These are phyloP conservation scores for Prionailurus bengalensis DNA, from an alignment of 2,113 vertebrate genomes.

Conservation along the genomic window DNA sequence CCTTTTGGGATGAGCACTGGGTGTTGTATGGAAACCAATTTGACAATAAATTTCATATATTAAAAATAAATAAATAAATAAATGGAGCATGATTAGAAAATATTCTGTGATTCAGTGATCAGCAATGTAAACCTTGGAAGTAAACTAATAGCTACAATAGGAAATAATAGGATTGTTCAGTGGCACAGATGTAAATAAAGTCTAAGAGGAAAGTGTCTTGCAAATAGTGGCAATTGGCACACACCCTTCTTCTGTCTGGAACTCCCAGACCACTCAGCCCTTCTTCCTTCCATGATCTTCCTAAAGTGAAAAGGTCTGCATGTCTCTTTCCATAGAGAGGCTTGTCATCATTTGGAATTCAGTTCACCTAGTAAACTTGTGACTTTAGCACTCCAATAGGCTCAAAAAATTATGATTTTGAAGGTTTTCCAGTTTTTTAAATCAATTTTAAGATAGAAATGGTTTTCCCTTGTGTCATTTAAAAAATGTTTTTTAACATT, in stretches of 20 bases:
- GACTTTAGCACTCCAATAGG: not conserved
- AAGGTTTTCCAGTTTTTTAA: not conserved
- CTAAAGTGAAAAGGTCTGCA: not conserved
- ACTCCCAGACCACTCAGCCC: not conserved
- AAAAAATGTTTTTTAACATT: too few relatives aligned
- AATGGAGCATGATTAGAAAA: conserved; percentile 68
- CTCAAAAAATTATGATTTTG: not conserved
- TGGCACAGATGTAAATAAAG: not conserved
- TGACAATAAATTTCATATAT: too few relatives aligned
- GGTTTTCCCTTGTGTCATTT: not conserved
- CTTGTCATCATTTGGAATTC: not conserved
- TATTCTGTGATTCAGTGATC: conserved; percentile 37
- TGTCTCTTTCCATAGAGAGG: not conserved
- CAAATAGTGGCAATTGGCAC: not conserved
- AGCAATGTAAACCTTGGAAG: conserved; percentile 29
- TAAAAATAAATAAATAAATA: conserved; percentile 70
- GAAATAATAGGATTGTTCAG: not conserved
- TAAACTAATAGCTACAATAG: conserved; percentile 20
- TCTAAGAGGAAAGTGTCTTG: not conserved
- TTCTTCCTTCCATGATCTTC: not conserved
- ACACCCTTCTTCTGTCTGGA: not conserved
- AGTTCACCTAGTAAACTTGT: not conserved
- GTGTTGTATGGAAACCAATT: too few relatives aligned
- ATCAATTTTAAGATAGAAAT: not conserved
- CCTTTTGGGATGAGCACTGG: too few relatives aligned